phyloP scores from a whole-genome alignment of 2,113 vertebrate genomes.

The Amblyopsis rosae region DNA sequence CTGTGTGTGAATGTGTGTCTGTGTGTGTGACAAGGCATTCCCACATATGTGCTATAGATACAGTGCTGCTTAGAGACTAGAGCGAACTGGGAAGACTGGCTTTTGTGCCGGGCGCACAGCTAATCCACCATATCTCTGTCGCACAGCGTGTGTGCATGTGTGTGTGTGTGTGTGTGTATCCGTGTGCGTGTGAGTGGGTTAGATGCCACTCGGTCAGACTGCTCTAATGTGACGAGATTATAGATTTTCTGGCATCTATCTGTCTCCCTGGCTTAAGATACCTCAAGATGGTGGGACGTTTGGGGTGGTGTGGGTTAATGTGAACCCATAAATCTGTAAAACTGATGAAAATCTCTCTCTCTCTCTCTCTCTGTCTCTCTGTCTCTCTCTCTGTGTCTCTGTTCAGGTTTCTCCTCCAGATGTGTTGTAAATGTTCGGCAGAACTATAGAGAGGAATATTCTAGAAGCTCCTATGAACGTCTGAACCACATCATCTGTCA shows the following conservation, averaged over 20 bases:
- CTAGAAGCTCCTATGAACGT: slow-evolving; percentile 9
- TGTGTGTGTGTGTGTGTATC: slow-evolving; percentile 2
- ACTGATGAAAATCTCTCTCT: background rate
- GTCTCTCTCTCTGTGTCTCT: slow-evolving; percentile 23
- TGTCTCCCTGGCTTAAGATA: slow-evolving; percentile 52
- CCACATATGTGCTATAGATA: no score
- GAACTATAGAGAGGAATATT: slow-evolving; percentile 4
- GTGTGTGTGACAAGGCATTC: no score
- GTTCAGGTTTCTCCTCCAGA: slow-evolving; percentile 39
- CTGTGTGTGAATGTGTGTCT: no score
- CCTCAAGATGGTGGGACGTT: slow-evolving; percentile 22
- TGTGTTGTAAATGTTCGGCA: slow-evolving; percentile 35
- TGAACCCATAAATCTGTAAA: background rate
- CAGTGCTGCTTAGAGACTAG: no score
- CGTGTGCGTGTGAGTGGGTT: slow-evolving; percentile 34
- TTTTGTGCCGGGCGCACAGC: slow-evolving; percentile 28
- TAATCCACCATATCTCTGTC: background rate
- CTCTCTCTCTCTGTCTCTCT: background rate
- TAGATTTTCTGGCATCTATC: slow-evolving; percentile 51
- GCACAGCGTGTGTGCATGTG: slow-evolving; percentile 13
- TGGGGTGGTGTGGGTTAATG: background rate
- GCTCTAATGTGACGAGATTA: slow-evolving; percentile 59
- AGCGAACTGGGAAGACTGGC: no score
- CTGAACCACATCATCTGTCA: background rate
- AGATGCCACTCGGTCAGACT: slow-evolving; percentile 24